Evolutionary conservation across 2,113 vertebrate genomes (phyloP), one percentile per base, ranked within the genome.

Genomic region (Chlamydotis undulata): DNA sequence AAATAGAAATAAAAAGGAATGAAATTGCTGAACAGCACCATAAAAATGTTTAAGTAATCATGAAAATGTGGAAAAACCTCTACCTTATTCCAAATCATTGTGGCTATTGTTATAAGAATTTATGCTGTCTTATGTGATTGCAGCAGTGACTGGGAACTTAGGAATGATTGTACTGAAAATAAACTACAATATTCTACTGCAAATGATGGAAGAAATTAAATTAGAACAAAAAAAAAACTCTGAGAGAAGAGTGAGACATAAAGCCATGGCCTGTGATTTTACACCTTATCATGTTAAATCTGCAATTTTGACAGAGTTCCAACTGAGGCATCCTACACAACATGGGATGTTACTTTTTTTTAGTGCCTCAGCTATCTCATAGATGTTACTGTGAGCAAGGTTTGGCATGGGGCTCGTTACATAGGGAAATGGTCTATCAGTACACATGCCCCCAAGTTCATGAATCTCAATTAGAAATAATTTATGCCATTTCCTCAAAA

Each of bases 251-350:
- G 59, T 47, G 70, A 93, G 67, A 85, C 45, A 69, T 80, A 85
- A 94, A 73, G 47, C 35, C n/a, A 26, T 15, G n/a, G n/a, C 56
- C 68, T 90, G 47, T 94, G 87, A 67, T 82, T 95, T 96, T 93
- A 69, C 37, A 85, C 19, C 41, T 60, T 59, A 50, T 43, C 22
- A 10, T 23, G 33, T 39, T 59, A 86, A 91, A 65, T 47, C 63
- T 88, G 47, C 16, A 81, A 10, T 80, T 77, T 77, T 80, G 50
- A 76, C 60, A 63, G 17, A 18, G 37, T 74, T 95, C 63, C 67
- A 74, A 14, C 17, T 7, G 19, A 63, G 31, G 21, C 67, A 73
- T 89, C 67, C 39, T 77, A 53, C 28, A 15, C 31, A 85, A 19
- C 33, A 92, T 86, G 31, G 63, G 16, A 25, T 53, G 45, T 57